phyloP scores from a whole-genome alignment of 2,797 vertebrate species.

The Dermochelys coriacea region DNA sequence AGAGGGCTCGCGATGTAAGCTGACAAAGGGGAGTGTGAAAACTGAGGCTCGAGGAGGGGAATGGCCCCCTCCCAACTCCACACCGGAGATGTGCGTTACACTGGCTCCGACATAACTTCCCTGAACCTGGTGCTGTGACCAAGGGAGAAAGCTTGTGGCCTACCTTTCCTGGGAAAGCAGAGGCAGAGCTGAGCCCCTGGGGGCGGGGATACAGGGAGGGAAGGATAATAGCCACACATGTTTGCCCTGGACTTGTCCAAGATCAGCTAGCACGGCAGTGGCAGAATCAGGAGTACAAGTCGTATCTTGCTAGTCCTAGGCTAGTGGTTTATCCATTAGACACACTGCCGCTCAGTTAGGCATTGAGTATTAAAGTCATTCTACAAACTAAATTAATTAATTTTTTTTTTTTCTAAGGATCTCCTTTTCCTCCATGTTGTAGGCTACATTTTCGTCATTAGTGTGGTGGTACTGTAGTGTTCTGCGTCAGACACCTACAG shows the following conservation, averaged over 20 bases:
- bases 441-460: neutral
- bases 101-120: too few relatives aligned
- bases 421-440: neutral
- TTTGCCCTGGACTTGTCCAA: neutral
- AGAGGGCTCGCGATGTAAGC: too few relatives aligned
- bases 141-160: neutral
- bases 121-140: too few relatives aligned
- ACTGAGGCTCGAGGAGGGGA: neutral
- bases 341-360: neutral
- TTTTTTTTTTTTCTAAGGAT: neutral
- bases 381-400: neutral
- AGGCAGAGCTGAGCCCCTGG: neutral
- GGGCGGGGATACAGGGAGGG: too few relatives aligned
- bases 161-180: neutral
- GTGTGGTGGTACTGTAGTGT: neutral
- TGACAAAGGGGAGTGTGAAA: too few relatives aligned
- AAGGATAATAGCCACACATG: neutral
- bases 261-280: rapidly evolving
- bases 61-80: neutral
- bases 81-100: too few relatives aligned
- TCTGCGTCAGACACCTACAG: neutral
- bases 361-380: neutral
- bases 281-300: neutral
- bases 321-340: neutral
- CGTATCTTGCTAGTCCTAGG: neutral